Evolutionary conservation across 2,797 vertebrate species (phyloP), one percentile per base, ranked within the genome.

Genomic region (Moxostoma hubbsi): DNA sequence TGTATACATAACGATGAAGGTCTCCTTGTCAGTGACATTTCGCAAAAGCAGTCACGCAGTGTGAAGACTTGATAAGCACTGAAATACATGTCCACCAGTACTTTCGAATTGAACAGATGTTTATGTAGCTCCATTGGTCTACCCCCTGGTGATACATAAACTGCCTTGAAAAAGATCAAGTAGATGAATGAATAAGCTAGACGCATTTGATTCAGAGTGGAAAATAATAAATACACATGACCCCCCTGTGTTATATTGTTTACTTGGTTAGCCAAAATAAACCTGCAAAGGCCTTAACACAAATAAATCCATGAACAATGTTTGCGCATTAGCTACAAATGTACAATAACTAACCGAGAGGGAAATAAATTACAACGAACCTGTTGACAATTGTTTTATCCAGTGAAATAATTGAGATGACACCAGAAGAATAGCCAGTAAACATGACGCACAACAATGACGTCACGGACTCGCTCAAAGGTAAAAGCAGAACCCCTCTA

Each of bases 351-450:
- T 1, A 57, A 64, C 1, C 4, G 7, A 49, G 7, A 10, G 5
- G 0, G 7, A 63, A 58, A 67, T n/a, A 72, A 24, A 69, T 5
- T 1, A 15, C 1, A 43, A 55, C 80, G 70, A 49, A 85, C 82
- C 79, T 80, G 77, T 0, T 73, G 65, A 68, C 74, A 82, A 69
- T 1, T 54, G 62, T 46, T 81, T 77, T 24, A 80, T 77, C 80
- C 76, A 45, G 51, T 10, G 15, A 79, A 71, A 74, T 51, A 54
- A 45, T 67, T 9, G 3, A 62, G 72, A 73, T 58, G 16, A 36
- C 15, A 51, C 66, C 6, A 49, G 5, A 10, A 57, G 70, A 1
- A 46, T 15, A 54, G 1, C 63, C 72, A 62, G 49, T 10, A 55
- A 65, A 12, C 10, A 18, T 64, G 77, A 45, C 77, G 77, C 77